Evolutionary conservation across 2,797 vertebrate species (phyloP).

Genomic region (Brachymystax lenok): DNA sequence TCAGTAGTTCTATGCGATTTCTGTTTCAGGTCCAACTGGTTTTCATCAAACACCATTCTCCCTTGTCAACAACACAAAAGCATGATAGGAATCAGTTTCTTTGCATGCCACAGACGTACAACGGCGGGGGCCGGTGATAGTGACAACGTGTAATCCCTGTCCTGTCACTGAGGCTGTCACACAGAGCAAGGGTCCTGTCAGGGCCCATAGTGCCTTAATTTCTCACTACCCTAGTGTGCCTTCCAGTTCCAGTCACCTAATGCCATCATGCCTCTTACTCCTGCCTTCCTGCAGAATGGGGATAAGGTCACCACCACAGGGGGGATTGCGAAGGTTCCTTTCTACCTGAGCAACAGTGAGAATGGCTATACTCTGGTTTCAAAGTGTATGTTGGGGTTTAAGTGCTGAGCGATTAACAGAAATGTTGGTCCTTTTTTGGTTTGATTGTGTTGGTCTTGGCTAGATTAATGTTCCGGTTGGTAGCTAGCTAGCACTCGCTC

Average conservation of each 20-base stretch:
- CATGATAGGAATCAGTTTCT: slow-evolving; percentile 43
- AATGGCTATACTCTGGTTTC: too few species aligned
- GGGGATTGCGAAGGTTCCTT: not conserved
- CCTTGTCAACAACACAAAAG: not conserved
- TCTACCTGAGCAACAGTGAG: not conserved
- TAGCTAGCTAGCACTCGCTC: too few species aligned
- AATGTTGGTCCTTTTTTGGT: too few species aligned
- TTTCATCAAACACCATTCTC: slow-evolving; percentile 26
- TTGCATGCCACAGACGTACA: slow-evolving; percentile 44
- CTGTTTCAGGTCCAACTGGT: slow-evolving; percentile 56
- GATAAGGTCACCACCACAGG: not conserved
- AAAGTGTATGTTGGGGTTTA: not conserved
- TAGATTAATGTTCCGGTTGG: too few species aligned
- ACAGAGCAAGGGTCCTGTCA: slow-evolving; percentile 49
- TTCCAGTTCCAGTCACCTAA: not conserved
- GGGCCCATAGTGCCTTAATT: slow-evolving; percentile 5
- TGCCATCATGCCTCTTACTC: not conserved
- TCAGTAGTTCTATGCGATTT: not conserved
- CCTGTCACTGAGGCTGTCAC: slow-evolving; percentile 62
- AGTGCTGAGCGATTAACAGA: too few species aligned
- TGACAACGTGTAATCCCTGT: slow-evolving; percentile 6
- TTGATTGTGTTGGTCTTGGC: too few species aligned
- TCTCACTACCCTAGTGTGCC: too few species aligned
- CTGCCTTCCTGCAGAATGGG: not conserved
- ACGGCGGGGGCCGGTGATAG: slow-evolving; percentile 26